Conservation (phyloP, 1,140 invertebrate species). For the Drosophila athabasca region DNA sequence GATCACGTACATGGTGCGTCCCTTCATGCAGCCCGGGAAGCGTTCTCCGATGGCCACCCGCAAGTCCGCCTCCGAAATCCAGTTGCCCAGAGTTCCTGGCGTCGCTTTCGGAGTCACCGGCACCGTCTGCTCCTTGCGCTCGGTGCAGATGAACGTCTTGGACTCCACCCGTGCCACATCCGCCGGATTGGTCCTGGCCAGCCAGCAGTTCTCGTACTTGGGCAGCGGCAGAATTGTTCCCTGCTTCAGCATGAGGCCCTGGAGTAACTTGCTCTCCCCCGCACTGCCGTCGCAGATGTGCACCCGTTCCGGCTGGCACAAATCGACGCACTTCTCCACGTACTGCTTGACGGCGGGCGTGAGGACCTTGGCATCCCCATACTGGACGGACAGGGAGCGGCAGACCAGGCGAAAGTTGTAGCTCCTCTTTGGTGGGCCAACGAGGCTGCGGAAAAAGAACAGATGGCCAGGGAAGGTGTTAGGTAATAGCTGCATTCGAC, state of each 20-base stretch:
- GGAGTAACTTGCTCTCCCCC: slow-evolving; percentile 88
- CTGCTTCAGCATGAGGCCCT: slow-evolving; percentile 86
- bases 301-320: slow-evolving; percentile 90
- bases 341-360: slow-evolving; percentile 85
- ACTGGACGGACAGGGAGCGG: slow-evolving; percentile 63
- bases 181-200: slow-evolving; percentile 94
- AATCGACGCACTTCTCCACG: slow-evolving; percentile 87
- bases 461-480: too few species aligned
- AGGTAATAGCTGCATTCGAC: background rate
- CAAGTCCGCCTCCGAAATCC: slow-evolving; percentile 93
- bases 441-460: slow-evolving; percentile 24
- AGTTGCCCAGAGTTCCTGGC: slow-evolving; percentile 92
- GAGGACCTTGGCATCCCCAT: slow-evolving; percentile 63
- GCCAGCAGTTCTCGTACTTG: slow-evolving; percentile 95
- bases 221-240: slow-evolving; percentile 89
- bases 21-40: slow-evolving; percentile 95
- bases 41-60: slow-evolving; percentile 89
- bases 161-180: slow-evolving; percentile 97
- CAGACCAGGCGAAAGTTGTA: slow-evolving; percentile 61
- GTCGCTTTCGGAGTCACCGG: slow-evolving; percentile 88
- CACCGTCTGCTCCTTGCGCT: slow-evolving; percentile 89
- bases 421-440: slow-evolving; percentile 21
- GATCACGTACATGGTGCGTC: slow-evolving; percentile 97
- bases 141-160: slow-evolving; percentile 94
- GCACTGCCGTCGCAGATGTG: slow-evolving; percentile 94